A percentile compares a stretch with the other conserved stretches of the same genome.
Evolutionary conservation across 2,888 invertebrate genomes (phyloP).

Genomic region (Gibbula magus): DNA sequence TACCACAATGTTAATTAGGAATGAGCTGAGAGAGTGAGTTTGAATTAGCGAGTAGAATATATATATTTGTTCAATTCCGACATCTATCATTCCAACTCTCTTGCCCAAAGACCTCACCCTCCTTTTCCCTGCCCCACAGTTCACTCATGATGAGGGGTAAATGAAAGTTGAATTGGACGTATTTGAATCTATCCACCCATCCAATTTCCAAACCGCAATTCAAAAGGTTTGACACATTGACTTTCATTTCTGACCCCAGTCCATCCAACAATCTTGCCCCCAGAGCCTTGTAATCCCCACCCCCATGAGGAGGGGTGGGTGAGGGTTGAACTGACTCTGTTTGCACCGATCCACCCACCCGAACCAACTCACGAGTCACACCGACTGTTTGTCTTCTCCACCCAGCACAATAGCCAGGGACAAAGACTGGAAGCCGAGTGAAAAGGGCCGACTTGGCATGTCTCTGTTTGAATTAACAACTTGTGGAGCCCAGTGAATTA

Average conservation of each 20-base stretch:
- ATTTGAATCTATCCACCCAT: too few relatives aligned
- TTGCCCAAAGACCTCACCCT: too few relatives aligned
- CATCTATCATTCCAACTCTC: too few relatives aligned
- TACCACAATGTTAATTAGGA: too few relatives aligned
- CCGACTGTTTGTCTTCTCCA: background rate
- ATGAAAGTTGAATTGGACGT: too few relatives aligned
- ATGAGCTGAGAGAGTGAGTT: too few relatives aligned
- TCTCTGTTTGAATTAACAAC: slow-evolving; percentile 10
- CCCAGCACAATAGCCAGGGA: background rate
- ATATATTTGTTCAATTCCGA: too few relatives aligned
- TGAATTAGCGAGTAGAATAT: too few relatives aligned
- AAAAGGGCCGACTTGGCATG: background rate
- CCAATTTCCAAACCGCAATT: too few relatives aligned
- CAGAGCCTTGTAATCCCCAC: background rate
- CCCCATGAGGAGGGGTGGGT: background rate
- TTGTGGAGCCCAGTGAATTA: slow-evolving; percentile 3
- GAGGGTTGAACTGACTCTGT: background rate
- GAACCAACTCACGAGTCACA: background rate
- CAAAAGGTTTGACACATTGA: too few relatives aligned
- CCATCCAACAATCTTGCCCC: background rate
- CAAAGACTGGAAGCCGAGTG: background rate
- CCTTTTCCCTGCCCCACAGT: too few relatives aligned
- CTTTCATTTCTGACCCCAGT: background rate
- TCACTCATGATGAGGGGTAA: too few relatives aligned
- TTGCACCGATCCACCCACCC: background rate